A percentile compares a stretch with the other conserved stretches of the same genome.
phyloP scores from a whole-genome alignment of 2,888 invertebrate species.

The Eilema griseolum region DNA sequence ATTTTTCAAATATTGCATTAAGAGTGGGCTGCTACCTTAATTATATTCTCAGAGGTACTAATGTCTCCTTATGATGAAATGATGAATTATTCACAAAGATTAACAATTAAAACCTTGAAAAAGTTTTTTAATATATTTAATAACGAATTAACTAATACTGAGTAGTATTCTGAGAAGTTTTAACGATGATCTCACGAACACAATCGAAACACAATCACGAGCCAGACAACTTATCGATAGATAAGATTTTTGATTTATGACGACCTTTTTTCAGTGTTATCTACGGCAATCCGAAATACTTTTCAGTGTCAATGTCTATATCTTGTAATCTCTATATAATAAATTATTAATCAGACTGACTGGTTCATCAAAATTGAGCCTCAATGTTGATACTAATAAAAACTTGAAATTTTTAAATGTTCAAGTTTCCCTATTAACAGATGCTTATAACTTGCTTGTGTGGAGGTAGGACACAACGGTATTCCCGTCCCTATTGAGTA shows the following conservation, averaged over 20 bases:
- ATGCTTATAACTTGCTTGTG: too few relatives aligned
- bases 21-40: too few relatives aligned
- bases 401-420: too few relatives aligned
- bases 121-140: neutral
- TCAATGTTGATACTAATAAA: too few relatives aligned
- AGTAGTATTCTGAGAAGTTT: conserved; percentile 2
- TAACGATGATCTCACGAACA: conserved; percentile 47
- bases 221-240: conserved; percentile 30
- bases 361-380: too few relatives aligned
- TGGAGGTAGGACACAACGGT: too few relatives aligned
- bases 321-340: too few relatives aligned
- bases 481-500: too few relatives aligned
- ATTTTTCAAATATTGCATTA: too few relatives aligned
- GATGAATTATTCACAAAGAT: neutral
- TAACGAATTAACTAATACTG: neutral
- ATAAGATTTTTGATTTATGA: neutral
- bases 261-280: neutral
- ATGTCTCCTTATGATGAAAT: neutral
- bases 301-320: neutral
- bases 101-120: neutral
- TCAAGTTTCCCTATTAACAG: too few relatives aligned
- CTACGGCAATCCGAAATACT: neutral
- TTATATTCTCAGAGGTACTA: too few relatives aligned
- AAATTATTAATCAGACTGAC: too few relatives aligned
- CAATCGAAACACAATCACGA: conserved; percentile 50